A percentile compares a stretch with the other conserved stretches of the same genome.
These are phyloP conservation scores for Zeugodacus cucurbitae DNA, from an alignment of 1,140 invertebrate species.

Conservation along the genomic window DNA sequence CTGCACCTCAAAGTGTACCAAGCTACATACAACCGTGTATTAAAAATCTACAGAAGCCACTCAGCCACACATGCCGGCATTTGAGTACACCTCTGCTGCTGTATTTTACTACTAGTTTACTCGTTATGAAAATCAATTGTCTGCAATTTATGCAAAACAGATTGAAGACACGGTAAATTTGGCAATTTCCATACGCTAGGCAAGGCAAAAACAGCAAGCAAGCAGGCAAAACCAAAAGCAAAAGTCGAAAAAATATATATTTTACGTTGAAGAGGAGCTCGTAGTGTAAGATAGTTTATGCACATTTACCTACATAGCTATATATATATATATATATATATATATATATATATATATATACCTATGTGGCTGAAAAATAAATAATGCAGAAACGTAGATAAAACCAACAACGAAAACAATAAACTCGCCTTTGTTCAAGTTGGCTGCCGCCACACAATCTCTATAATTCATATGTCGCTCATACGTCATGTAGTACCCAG, in stretches of 20 bases:
- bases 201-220: neutral
- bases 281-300: neutral
- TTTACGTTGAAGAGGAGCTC: neutral
- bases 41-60: neutral
- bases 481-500: conserved; percentile 22
- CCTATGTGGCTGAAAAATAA: neutral
- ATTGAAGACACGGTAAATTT: conserved; percentile 64
- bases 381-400: neutral
- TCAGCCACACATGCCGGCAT: neutral
- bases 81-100: neutral
- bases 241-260: neutral
- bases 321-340: no score
- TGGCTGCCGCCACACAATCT: neutral
- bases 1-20: no score
- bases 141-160: conserved; percentile 53
- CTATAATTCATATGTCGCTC: neutral
- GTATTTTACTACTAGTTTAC: neutral
- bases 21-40: no score
- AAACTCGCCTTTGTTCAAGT: neutral
- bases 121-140: conserved; percentile 60
- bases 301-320: no score
- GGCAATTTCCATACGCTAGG: conserved; percentile 52
- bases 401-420: neutral
- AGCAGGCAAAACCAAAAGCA: neutral
- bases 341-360: neutral